Conservation (phyloP, 2,888 invertebrate species). For the Flexamia atlantica region DNA sequence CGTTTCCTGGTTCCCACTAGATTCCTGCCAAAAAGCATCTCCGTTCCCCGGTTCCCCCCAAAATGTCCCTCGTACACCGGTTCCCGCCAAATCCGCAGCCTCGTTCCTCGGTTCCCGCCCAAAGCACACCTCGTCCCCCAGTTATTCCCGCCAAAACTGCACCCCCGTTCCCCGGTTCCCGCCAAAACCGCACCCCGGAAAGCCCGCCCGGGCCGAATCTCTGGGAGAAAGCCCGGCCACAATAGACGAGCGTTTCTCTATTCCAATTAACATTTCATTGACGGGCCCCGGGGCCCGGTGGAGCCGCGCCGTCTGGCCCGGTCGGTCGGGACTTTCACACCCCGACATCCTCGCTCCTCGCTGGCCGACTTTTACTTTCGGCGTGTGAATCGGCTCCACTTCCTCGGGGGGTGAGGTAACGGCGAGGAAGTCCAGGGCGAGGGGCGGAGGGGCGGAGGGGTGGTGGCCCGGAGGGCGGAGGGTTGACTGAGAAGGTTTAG, state of each 20-base stretch:
- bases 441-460: background rate
- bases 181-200: too few species aligned
- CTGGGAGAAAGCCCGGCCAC: slow-evolving; percentile 45
- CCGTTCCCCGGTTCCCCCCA: too few species aligned
- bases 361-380: slow-evolving; percentile 48
- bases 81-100: too few species aligned
- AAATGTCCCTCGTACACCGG: too few species aligned
- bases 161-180: too few species aligned
- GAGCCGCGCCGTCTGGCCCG: slow-evolving; percentile 51
- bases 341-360: background rate
- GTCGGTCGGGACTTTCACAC: background rate
- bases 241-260: slow-evolving; percentile 54
- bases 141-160: background rate
- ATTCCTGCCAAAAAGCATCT: too few species aligned
- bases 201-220: background rate
- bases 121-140: too few species aligned
- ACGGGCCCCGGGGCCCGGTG: slow-evolving; percentile 30
- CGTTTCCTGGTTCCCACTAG: too few species aligned
- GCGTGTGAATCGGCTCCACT: slow-evolving; percentile 48
- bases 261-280: slow-evolving; percentile 57
- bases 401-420: slow-evolving; percentile 27
- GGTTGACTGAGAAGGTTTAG: too few species aligned
- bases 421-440: slow-evolving; percentile 11
- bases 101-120: too few species aligned
- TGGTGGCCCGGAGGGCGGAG: too few species aligned